Percentiles rank a stretch among this genome's conserved stretches.
Evolutionary conservation across 35 echinoderm and acorn worm species (phyloP).

Genomic region (Chiridota heheva): DNA sequence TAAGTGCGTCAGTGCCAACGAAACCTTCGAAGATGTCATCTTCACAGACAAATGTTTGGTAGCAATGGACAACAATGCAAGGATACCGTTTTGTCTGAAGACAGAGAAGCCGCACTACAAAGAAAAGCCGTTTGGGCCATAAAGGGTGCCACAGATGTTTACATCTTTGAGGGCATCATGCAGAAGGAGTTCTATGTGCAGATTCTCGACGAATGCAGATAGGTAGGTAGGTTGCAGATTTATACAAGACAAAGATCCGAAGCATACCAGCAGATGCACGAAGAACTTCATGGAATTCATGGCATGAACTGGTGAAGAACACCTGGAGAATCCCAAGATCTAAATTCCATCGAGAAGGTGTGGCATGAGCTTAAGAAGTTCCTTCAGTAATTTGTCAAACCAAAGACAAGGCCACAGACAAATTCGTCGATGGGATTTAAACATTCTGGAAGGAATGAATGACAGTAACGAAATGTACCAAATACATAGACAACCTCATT

Average conservation of each 20-base stretch:
- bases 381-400: conserved; percentile 31
- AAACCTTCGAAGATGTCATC: conserved; percentile 46
- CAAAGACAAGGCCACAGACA: conserved; percentile 35
- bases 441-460: conserved; percentile 28
- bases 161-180: conserved; percentile 46
- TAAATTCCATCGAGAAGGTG: conserved; percentile 59
- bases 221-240: conserved; percentile 26
- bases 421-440: conserved; percentile 46
- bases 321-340: conserved; percentile 50
- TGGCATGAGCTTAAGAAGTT: conserved; percentile 50
- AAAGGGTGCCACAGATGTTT: conserved; percentile 1
- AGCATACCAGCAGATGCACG: conserved; percentile 34
- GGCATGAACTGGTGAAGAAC: conserved; percentile 57
- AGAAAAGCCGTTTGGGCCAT: conserved; percentile 35
- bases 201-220: conserved; percentile 36
- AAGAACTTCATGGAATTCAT: conserved; percentile 10
- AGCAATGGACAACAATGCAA: conserved; percentile 1
- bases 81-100: conserved; percentile 5
- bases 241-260: conserved; percentile 58
- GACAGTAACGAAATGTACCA: conserved; percentile 4
- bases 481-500: conserved; percentile 48
- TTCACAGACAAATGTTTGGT: conserved; percentile 63
- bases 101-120: not conserved
- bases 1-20: not conserved
- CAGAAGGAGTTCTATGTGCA: conserved; percentile 42